These are phyloP conservation scores for Anguilla pacifica DNA, from an alignment of 2,797 vertebrate genomes.

Conservation along the genomic window DNA sequence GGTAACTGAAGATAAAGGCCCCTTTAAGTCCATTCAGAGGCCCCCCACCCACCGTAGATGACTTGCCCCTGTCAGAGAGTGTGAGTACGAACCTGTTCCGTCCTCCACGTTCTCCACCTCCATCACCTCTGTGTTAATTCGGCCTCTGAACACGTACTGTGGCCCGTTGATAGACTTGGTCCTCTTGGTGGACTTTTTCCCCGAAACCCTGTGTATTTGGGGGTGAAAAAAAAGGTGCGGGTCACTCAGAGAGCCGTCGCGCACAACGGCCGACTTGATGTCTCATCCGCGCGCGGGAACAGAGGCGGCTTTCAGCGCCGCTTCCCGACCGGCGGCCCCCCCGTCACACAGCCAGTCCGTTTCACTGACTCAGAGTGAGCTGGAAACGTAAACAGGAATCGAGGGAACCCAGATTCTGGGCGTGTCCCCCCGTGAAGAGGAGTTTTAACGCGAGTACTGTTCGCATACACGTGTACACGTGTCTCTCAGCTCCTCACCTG, in stretches of 20 bases:
- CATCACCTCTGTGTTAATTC: conserved; percentile 90
- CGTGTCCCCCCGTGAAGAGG: background rate
- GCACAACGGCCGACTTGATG: background rate
- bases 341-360: background rate
- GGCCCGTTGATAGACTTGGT: conserved; percentile 96
- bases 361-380: background rate
- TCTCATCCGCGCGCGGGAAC: background rate
- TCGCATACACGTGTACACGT: background rate
- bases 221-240: background rate
- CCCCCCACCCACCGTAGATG: too few relatives aligned
- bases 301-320: background rate
- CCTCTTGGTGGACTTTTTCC: conserved; percentile 94
- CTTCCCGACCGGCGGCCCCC: background rate
- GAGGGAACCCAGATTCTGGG: background rate
- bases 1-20: too few relatives aligned
- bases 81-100: conserved; percentile 75
- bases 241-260: background rate
- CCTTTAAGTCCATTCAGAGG: background rate
- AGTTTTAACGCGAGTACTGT: background rate
- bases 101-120: conserved; percentile 91
- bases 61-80: background rate
- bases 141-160: conserved; percentile 88
- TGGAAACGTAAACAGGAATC: background rate
- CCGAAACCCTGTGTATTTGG: conserved; percentile 81
- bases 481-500: conserved; percentile 71